Evolutionary conservation across 2,797 vertebrate genomes (phyloP), one percentile per base, ranked within the genome.

Genomic region (Gobio occitaniae): DNA sequence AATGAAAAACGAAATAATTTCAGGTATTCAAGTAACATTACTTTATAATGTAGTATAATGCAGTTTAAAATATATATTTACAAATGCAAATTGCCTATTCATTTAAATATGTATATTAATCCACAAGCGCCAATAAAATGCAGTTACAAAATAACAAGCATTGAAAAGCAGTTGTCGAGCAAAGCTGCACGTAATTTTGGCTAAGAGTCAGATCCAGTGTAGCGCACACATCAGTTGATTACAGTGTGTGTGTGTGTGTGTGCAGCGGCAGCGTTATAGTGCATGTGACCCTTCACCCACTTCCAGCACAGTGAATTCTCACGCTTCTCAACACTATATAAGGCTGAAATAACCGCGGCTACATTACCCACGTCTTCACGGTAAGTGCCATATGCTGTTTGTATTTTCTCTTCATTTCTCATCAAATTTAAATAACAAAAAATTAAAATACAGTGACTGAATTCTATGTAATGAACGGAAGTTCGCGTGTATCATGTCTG

Each of bases 251-350:
- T 63, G 36, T 69, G 29, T 41, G 41, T 72, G 80, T 36, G 44
- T 44, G 68, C 1, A 13, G 4, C 19, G 21, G 41, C 25, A 5
- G 65, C 6, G 63, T 59, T 59, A 52, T n/a, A n/a, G 44, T 59
- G 71, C 44, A 8, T 32, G 38, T 71, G 32, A 91, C 87, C 90
- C 86, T 89, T 91, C 82, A 87, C 89, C 89, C 78, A 88, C 84
- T 90, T 90, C 47, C 63, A 82, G 38, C 13, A 7, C 52, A 36
- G 7, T 2, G 71, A 78, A 41, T 86, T 77, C 80, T 82, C 85
- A 82, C 72, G 65, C 72, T 82, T 44, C 66, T 38, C 72, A 50
- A 52, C 54, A 38, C 56, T 77, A 82, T 82, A 86, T 61, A 77
- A 86, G 32, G 50, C 65, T 36, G 52, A n/a, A 32, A 70, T 52